Evolutionary conservation across 2,113 vertebrate species (phyloP), one percentile per base, ranked within the genome.

Genomic region (Talpa occidentalis): DNA sequence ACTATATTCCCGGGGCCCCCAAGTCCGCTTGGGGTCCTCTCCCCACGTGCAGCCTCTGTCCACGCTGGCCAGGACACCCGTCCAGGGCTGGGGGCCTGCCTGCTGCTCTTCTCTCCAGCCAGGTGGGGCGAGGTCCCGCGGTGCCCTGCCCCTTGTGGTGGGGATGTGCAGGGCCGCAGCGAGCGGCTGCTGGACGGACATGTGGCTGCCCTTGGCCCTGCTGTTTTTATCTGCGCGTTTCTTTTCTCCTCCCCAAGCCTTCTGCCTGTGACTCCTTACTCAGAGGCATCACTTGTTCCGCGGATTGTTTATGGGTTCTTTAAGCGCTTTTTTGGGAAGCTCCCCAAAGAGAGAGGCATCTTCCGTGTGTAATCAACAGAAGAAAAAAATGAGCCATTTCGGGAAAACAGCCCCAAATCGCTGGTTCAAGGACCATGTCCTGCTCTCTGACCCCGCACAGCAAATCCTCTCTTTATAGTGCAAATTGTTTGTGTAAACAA

Each of bases 401-500:
- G 74, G 77, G 44, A 81, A 77, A 62, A 26, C 24, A 14, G 47
- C 88, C 56, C 67, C 89, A 52, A 69, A 56, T 72, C 54, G 35
- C 47, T 28, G 6, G 26, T 72, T 93, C 66, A 77, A n/a, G n/a
- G n/a, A n/a, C n/a, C n/a, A n/a, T n/a, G n/a, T n/a, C n/a, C n/a
- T n/a, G n/a, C n/a, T n/a, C n/a, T n/a, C n/a, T n/a, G 73, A 73
- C 16, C 49, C 49, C 49, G 3, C 49, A 15, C n/a, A 83, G 49
- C n/a, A 83, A 49, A 74, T 21, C 79, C 64, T 37, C 85, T 81
- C 89, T 97, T 97, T 95, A 77, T 82, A 83, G 94, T 97, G 96
- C 74, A 96, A 97, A 96, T 83, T 82, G 47, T 21, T 81, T 97
- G 90, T 89, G 86, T 94, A 95, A 96, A 95, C 86, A 97, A 92